Evolutionary conservation across 1,140 invertebrate genomes (phyloP), one percentile per base, ranked within the genome.

Genomic region (Melipona quadrifasciata): DNA sequence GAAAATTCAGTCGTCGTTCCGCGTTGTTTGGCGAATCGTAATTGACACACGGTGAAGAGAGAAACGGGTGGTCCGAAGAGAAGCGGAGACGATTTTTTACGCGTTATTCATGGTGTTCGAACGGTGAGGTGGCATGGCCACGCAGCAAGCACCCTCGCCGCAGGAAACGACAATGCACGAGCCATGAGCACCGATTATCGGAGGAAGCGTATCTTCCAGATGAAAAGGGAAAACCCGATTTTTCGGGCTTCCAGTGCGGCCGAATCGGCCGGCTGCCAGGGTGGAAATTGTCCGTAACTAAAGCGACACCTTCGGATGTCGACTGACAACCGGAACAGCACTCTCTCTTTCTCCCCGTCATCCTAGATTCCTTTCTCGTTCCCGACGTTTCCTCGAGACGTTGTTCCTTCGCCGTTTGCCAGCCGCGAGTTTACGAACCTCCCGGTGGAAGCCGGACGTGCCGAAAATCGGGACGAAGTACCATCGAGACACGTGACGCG

Each of bases 131-230:
- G 67, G 47, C 31, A 12, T 27, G 51, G 65, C 53, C 5, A 19
- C 31, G 64, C 31, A 53, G 61, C 64, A 19, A 53, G 70, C 65
- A 87, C 57, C 80, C 70, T 83, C 67, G 74, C 76, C 76, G 53
- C 73, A 79, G 74, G 61, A 67, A 82, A 80, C 78, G 76, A 91
- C 90, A 90, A 91, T 91, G 78, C 67, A 24, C 74, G 81, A 72
- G 58, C 78, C 79, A 90, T 91, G 88, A 90, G 67, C 85, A 68
- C 71, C 89, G 85, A 90, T 91, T 85, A 88, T 88, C 68, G 83
- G 83, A 71, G 81, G 82, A 65, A 85, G 86, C 89, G 88, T 89
- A 82, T 88, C 84, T 67, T 78, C 65, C 64, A 64, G 76, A 57
- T 55, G 72, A 84, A 74, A 82, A 81, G 76, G 83, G 79, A 86